These are phyloP conservation scores for Corythornis cristatus DNA, from an alignment of 2,113 vertebrate genomes.

Conservation along the genomic window DNA sequence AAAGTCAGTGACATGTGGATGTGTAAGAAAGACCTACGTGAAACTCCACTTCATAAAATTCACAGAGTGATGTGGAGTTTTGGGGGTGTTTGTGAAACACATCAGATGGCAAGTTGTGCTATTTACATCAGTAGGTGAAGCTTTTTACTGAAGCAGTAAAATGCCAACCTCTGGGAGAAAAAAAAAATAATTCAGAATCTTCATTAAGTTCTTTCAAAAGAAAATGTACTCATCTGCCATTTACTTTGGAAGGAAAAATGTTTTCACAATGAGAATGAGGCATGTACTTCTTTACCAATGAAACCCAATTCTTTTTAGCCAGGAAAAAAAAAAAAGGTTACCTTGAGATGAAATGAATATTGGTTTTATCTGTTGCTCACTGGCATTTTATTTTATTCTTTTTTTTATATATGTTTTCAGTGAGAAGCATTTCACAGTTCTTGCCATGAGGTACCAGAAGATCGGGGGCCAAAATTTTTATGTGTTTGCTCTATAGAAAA, in stretches of 20 bases:
- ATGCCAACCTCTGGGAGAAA: constrained; percentile 30
- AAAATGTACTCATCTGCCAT: constrained; percentile 27
- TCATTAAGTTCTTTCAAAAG: constrained; percentile 48
- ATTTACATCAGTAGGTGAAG: constrained; percentile 71
- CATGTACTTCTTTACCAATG: not conserved
- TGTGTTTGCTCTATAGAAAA: not conserved
- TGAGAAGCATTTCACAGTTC: not conserved
- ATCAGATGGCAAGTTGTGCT: constrained; percentile 59
- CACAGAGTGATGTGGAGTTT: constrained; percentile 56
- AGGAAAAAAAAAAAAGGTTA: not conserved
- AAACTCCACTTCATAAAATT: constrained; percentile 58
- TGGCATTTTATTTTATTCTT: not conserved
- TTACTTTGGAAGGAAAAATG: constrained; percentile 44
- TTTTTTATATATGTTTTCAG: not conserved
- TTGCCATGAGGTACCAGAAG: not conserved
- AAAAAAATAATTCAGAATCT: constrained; percentile 60
- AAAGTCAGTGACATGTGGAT: constrained; percentile 44
- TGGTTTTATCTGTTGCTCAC: not conserved
- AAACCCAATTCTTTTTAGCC: constrained; percentile 16
- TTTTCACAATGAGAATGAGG: constrained; percentile 7
- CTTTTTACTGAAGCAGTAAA: constrained; percentile 54
- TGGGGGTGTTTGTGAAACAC: constrained; percentile 73
- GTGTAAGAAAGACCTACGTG: constrained; percentile 30
- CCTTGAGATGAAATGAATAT: not conserved
- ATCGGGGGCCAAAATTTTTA: not conserved